Evolutionary conservation across 2,888 invertebrate species (phyloP), one percentile per base, ranked within the genome.

Genomic region (Acronicta alni): DNA sequence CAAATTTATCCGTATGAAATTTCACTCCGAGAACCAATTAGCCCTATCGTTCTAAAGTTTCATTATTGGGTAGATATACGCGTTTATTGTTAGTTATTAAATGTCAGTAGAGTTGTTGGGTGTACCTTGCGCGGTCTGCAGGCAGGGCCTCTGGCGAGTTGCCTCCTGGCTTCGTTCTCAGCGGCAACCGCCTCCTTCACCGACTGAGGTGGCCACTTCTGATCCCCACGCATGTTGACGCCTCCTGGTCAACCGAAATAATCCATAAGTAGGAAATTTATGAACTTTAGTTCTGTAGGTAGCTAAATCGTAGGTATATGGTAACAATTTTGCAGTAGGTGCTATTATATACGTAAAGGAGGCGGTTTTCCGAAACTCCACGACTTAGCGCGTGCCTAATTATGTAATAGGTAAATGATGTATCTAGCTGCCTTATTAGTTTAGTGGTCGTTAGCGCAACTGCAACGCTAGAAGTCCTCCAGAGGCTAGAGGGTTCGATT

Each of bases 181-280:
- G 96, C 96, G 52, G 94, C 96, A 58, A 96, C 95, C 66, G 96
- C 97, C 76, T 96, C 96, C 89, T 96, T 97, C 82, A 97, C 96
- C 75, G 95, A 94, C 86, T 96, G 96, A 76, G 98, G 98, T 81
- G 98, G 98, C 98, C 98, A 98, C 89, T 98, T 98, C 88, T 96
- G 95, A 90, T 98, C 98, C 78, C 98, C 98, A 82, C 97, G 96
- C 96, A 97, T 97, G 90, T 96, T 97, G 91, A 96, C 95, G 87
- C 97, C 97, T 94, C 97, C 97, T 96, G 74, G 16, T 37, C 23
- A 59, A 68, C 49, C 49, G 51, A 38, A 69, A 65, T 62, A 52
- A 64, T 23, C 41, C 35, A 14, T 23, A 23, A 20, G 20, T 20
- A 20, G n/a, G n/a, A n/a, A n/a, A n/a, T n/a, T n/a, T n/a, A n/a